Base-by-base conservation (phyloP, 2,113 vertebrate genomes). In the Glaucomys volans region DNA sequence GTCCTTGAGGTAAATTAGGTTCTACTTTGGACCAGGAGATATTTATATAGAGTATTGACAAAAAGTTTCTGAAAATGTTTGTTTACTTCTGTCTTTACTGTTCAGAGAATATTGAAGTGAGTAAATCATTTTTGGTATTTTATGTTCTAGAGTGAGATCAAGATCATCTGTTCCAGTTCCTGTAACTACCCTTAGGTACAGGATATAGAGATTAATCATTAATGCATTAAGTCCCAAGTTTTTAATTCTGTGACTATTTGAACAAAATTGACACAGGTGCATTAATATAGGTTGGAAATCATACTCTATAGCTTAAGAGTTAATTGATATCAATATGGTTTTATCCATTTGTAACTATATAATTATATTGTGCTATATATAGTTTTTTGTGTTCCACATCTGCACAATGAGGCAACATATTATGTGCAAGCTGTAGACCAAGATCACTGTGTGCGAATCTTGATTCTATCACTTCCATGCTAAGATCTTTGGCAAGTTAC, bases 11-110 rank as follows among this genome's bases (percentile, higher is more conserved):
- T 89, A 69, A 82, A 14, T 18, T n/a, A 84, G 37, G 37, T 47
- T 71, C 62, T 85, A 22, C n/a, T n/a, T 91, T 95, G 91, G 22
- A 28, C 20, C 16, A 64, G 35, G n/a, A 86, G 87, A 47, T 94
- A 79, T 66, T 94, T 84, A 72, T 20, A 80, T 79, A 47, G 69
- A 67, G 26, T 42, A 35, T 50, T 87, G 62, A 66, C 17, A 69
- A 22, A 57, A 76, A 44, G n/a, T 20, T 94, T 85, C 50, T 82
- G 17, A 82, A 95, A 87, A 82, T 47, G 18, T 7, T 69, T 83
- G n/a, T n/a, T 83, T 75, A 50, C n/a, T 74, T 79, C 17, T 17
- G 72, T 94, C 1, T 91, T 76, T 94, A 57, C 40, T 69, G 18
- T 42, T 91, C 26, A 30, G 40, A 94, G 67, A 82, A 16, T n/a